Evolutionary conservation across 2,888 invertebrate species (phyloP).

Genomic region (Conchocele bisecta): DNA sequence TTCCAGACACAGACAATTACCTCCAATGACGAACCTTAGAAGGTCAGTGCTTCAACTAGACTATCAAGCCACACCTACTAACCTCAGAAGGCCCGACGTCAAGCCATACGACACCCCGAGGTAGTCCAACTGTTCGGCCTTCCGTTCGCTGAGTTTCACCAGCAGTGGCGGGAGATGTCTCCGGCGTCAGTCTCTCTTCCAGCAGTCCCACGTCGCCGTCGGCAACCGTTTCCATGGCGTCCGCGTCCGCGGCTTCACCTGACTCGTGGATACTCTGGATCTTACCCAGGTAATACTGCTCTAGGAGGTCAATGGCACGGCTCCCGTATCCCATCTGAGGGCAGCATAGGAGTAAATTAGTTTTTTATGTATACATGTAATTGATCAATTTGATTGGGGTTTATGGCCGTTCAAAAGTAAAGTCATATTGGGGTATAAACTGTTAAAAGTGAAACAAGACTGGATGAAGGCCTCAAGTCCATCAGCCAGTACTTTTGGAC

Average conservation of each 20-base stretch:
- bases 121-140: conserved; percentile 90
- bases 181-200: conserved; percentile 90
- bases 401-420: too few species aligned
- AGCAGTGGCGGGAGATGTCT: conserved; percentile 93
- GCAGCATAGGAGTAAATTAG: too few species aligned
- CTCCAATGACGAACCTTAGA: too few species aligned
- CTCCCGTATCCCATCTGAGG: conserved; percentile 97
- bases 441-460: too few species aligned
- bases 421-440: too few species aligned
- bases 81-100: conserved; percentile 93
- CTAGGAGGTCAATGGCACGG: conserved; percentile 91
- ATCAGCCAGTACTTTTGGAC: too few species aligned
- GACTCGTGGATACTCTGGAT: conserved; percentile 77
- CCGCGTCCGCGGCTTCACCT: conserved; percentile 28
- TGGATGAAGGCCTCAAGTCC: too few species aligned
- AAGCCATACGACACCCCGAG: conserved; percentile 97
- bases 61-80: too few species aligned
- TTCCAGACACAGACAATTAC: too few species aligned
- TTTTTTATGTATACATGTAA: too few species aligned
- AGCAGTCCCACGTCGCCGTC: conserved; percentile 85
- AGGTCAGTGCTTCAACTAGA: too few species aligned
- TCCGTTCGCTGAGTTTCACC: conserved; percentile 92
- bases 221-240: conserved; percentile 5
- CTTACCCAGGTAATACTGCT: conserved; percentile 94
- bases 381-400: too few species aligned